phyloP scores from a whole-genome alignment of 1,140 invertebrate species.

The Tetramorium alpestre region DNA sequence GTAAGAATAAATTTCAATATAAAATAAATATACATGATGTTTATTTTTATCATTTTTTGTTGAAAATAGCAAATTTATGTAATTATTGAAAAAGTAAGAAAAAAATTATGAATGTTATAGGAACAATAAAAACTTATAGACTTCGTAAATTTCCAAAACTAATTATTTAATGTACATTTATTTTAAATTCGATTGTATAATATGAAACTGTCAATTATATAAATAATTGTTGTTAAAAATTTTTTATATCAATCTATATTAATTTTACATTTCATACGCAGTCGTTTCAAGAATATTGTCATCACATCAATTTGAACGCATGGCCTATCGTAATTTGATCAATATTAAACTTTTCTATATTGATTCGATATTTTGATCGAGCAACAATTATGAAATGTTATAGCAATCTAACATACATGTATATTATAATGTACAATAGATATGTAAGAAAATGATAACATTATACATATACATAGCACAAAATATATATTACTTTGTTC shows the following conservation, averaged over 20 bases:
- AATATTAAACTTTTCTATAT: not conserved
- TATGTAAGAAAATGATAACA: conserved; percentile 59
- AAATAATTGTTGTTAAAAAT: conserved; percentile 5
- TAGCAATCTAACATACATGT: conserved; percentile 53
- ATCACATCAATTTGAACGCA: conserved; percentile 28
- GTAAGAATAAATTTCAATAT: conserved; percentile 2
- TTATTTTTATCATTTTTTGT: not conserved
- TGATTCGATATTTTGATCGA: not conserved
- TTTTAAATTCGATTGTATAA: not conserved
- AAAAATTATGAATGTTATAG: not conserved
- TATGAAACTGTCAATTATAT: conserved; percentile 11
- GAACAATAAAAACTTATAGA: not conserved
- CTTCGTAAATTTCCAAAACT: not conserved
- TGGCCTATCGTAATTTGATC: not conserved
- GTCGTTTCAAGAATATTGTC: conserved; percentile 52
- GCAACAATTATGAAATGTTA: conserved; percentile 63
- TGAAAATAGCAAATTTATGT: conserved; percentile 24
- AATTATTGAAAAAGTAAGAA: not conserved
- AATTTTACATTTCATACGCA: not conserved
- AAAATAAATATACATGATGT: conserved; percentile 22
- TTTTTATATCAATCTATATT: conserved; percentile 8
- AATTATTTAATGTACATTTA: conserved; percentile 31
- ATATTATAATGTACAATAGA: conserved; percentile 61
- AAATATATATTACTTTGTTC: conserved; percentile 74
- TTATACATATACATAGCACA: conserved; percentile 69